Conservation (phyloP, 1,140 invertebrate species). For the Oreohelix idahoensis region DNA sequence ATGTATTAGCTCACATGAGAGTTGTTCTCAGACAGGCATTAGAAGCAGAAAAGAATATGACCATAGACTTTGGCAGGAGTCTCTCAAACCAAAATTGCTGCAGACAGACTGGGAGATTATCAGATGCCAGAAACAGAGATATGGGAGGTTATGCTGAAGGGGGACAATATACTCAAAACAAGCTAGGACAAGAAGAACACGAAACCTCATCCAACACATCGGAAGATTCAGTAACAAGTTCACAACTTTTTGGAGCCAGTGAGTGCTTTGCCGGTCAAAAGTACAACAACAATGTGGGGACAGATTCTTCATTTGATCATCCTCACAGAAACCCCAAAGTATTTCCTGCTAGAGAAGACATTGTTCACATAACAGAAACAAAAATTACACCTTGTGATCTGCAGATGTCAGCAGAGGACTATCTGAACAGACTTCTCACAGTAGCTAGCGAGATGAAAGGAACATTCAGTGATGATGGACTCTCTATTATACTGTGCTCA, state of each 20-base stretch:
- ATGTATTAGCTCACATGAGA: conserved; percentile 1
- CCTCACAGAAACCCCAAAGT: background rate
- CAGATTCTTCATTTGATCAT: background rate
- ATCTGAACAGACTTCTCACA: background rate
- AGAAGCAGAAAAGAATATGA: too few species aligned
- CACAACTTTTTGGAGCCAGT: background rate
- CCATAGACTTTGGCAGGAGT: too few species aligned
- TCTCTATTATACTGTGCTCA: background rate
- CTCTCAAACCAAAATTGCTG: too few species aligned
- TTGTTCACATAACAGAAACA: background rate
- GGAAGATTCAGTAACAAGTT: too few species aligned
- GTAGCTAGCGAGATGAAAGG: background rate
- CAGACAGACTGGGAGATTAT: too few species aligned
- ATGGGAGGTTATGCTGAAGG: too few species aligned
- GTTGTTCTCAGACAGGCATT: conserved; percentile 1
- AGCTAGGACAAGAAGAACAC: too few species aligned
- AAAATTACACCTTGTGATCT: conserved; percentile 12
- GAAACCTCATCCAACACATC: too few species aligned
- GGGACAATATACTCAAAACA: too few species aligned
- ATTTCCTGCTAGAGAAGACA: background rate
- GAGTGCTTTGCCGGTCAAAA: background rate
- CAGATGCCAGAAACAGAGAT: too few species aligned
- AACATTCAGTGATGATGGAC: conserved; percentile 27
- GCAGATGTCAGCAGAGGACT: background rate
- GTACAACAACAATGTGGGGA: background rate